These are phyloP conservation scores for Cavia aperea DNA, from an alignment of 2,113 vertebrate genomes.

Conservation along the genomic window DNA sequence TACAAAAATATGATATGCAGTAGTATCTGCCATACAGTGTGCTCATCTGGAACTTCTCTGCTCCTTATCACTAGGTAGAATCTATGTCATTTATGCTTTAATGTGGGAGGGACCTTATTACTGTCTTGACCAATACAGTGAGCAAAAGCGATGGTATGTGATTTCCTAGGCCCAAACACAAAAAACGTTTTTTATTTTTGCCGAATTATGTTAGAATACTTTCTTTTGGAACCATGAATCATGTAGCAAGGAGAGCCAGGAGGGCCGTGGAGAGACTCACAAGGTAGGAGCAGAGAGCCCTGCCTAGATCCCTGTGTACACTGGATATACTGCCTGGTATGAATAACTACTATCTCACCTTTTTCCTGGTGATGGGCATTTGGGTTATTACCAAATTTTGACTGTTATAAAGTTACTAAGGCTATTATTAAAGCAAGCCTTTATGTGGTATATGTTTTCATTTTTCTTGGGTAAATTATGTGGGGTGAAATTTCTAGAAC, in stretches of 20 bases:
- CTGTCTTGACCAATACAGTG: background rate
- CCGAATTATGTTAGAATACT: background rate
- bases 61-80: background rate
- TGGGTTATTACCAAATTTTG: background rate
- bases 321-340: background rate
- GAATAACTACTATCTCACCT: background rate
- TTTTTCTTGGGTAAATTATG: constrained; percentile 4
- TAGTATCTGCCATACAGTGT: background rate
- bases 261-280: background rate
- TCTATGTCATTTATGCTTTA: background rate
- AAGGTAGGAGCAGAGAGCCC: background rate
- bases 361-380: background rate
- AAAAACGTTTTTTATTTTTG: background rate
- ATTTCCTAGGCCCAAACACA: constrained; percentile 9
- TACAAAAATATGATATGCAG: background rate
- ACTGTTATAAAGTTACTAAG: background rate
- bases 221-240: background rate
- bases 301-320: background rate
- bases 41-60: background rate
- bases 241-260: background rate
- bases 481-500: constrained; percentile 5
- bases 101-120: background rate
- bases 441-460: background rate
- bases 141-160: background rate
- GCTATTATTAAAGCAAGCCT: background rate